Evolutionary conservation across 2,113 vertebrate species (phyloP).

Genomic region (rat (Rattus norvegicus)): GRCr8 NC_086032.1:20971001-20971500

Average conservation of each 20-base stretch:
- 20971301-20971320: too few species aligned
- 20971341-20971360: too few species aligned
- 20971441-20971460: constrained; percentile 71
- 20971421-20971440: constrained; percentile 63
- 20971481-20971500: constrained; percentile 84
- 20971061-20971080: constrained; percentile 25
- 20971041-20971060: constrained; percentile 66
- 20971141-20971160: constrained; percentile 61
- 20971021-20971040: constrained; percentile 68
- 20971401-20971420: too few species aligned
- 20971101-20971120: constrained; percentile 49
- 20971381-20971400: too few species aligned
- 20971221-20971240: constrained; percentile 39
- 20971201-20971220: constrained; percentile 75
- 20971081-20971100: constrained; percentile 41
- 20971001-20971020: constrained; percentile 65
- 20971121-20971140: constrained; percentile 60
- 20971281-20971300: too few species aligned
- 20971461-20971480: constrained; percentile 76
- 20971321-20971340: too few species aligned
- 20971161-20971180: constrained; percentile 61
- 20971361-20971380: too few species aligned
- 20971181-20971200: constrained; percentile 75
- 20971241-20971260: too few species aligned
- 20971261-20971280: too few species aligned